These are phyloP conservation scores for Invenusta paracnida DNA, from an alignment of 2,888 invertebrate species.

Conservation along the genomic window DNA sequence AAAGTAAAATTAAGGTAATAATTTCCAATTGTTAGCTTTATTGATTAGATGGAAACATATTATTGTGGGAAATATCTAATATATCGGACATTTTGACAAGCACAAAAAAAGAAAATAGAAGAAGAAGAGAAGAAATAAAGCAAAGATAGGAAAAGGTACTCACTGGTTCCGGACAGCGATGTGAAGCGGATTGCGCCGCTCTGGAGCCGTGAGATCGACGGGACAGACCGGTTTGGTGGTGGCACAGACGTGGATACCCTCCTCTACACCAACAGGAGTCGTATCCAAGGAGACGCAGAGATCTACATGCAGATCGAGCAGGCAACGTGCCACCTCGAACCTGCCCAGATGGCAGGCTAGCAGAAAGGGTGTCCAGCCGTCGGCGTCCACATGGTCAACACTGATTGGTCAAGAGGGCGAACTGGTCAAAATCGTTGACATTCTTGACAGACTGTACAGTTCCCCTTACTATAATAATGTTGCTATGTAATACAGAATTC, in stretches of 20 bases:
- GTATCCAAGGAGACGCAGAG: not conserved
- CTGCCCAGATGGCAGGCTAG: not conserved
- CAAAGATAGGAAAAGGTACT: not conserved
- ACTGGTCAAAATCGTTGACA: too few relatives aligned
- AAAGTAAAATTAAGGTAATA: too few relatives aligned
- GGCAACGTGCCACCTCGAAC: not conserved
- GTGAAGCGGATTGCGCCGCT: not conserved
- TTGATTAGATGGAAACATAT: too few relatives aligned
- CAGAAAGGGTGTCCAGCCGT: not conserved
- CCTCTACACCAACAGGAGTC: not conserved
- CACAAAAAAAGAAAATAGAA: too few relatives aligned
- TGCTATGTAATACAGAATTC: too few relatives aligned
- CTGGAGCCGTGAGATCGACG: not conserved
- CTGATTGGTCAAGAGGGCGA: not conserved
- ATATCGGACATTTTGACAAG: too few relatives aligned
- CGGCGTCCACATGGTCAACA: not conserved
- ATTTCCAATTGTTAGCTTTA: too few relatives aligned
- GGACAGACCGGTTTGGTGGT: not conserved
- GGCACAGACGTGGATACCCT: not conserved
- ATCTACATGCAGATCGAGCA: not conserved
- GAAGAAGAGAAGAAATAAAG: too few relatives aligned
- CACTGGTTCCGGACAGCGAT: not conserved
- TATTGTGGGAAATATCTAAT: too few relatives aligned
- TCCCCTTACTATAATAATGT: too few relatives aligned
- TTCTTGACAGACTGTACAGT: too few relatives aligned